Percentiles rank a stretch among this genome's conserved stretches.
These are phyloP conservation scores for Stenurella melanura DNA, from an alignment of 2,888 invertebrate genomes.

Conservation along the genomic window DNA sequence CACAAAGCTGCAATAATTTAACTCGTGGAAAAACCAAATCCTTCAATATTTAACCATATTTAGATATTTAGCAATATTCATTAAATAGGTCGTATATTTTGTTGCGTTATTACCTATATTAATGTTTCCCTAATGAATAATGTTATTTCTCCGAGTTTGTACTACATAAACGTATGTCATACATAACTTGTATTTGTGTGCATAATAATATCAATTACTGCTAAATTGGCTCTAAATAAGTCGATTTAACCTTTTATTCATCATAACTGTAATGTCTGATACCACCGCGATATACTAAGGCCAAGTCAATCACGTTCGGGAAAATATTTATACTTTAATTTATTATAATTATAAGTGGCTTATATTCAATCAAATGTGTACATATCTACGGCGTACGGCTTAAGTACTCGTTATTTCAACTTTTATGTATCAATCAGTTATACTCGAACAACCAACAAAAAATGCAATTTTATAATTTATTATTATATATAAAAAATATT, in stretches of 20 bases:
- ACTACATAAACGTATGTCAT: background rate
- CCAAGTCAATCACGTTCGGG: constrained; percentile 37
- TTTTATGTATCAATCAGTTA: constrained; percentile 32
- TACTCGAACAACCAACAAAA: constrained; percentile 15
- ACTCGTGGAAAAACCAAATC: no score
- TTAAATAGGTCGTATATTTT: no score
- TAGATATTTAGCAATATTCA: no score
- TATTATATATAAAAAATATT: constrained; percentile 10
- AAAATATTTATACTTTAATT: constrained; percentile 35
- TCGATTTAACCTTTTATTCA: constrained; percentile 29
- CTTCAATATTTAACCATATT: no score
- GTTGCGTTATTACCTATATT: background rate
- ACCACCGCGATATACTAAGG: constrained; percentile 26
- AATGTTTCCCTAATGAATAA: background rate
- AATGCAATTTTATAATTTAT: constrained; percentile 29
- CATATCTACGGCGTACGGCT: background rate
- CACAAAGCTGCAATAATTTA: no score
- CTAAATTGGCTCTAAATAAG: constrained; percentile 20
- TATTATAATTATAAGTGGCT: constrained; percentile 31
- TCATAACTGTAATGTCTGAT: constrained; percentile 18
- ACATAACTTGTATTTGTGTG: constrained; percentile 14
- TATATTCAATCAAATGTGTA: constrained; percentile 29
- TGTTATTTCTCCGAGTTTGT: background rate
- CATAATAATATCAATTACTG: constrained; percentile 23
- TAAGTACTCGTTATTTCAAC: constrained; percentile 32